Evolutionary conservation across 1,140 invertebrate species (phyloP), one percentile per base, ranked within the genome.

Genomic region (Dryas iulia): DNA sequence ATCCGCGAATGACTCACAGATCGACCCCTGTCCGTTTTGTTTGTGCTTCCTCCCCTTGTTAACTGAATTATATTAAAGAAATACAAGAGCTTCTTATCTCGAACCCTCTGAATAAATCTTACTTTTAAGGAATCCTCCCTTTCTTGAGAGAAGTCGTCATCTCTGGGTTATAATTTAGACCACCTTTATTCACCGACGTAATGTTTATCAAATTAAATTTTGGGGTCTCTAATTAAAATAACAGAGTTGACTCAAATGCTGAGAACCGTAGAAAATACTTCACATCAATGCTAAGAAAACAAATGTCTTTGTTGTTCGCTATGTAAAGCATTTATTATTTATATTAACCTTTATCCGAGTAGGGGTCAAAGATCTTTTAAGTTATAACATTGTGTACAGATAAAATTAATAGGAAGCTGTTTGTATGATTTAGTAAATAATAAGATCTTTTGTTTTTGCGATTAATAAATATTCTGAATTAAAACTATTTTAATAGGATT

Each of bases 11-110:
- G 88, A 86, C 82, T 90, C 88, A 88, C 72, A 69, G 62, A 65
- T 59, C 75, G 78, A 77, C 82, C 79, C 79, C 78, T 76, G 78
- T 79, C 83, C 79, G 77, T 82, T 84, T 83, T 87, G 85, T 87
- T 88, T 89, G 83, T 81, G 82, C 84, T 85, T 81, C 77, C 82
- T 79, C 76, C 83, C 84, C 83, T 87, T 87, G 81, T 89, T 87
- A 89, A 88, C 78, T 81, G 86, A 90, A 89, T 90, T 87, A 89
- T 85, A 79, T 88, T 86, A 81, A 83, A 81, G 78, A 82, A 82
- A 84, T 81, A 86, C 73, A 78, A 86, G 78, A 71, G 69, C 78
- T 78, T 75, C 73, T 81, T 79, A 80, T 80, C 77, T 77, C 63
- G 60, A 77, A 81, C 80, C 86, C 84, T 84, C 80, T 72, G 79